These are phyloP conservation scores for Silurus glanis DNA, from an alignment of 2,113 vertebrate species.

Conservation along the genomic window DNA sequence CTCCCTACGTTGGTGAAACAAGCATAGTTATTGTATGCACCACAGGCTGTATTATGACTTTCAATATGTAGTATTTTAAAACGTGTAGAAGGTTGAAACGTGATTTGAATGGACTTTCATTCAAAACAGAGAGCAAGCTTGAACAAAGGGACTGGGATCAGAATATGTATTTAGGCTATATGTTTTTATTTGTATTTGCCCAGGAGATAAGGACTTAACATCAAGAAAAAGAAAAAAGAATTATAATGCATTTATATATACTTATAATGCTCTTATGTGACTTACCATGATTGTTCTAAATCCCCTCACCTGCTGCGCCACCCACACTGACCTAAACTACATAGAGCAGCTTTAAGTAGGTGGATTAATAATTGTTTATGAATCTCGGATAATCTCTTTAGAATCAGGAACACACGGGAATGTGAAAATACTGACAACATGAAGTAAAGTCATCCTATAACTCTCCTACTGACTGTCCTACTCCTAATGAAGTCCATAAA, in stretches of 20 bases:
- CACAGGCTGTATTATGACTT: not conserved
- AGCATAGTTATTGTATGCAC: not conserved
- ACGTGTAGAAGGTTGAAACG: not conserved
- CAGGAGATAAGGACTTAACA: not conserved
- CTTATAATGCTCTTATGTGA: not conserved
- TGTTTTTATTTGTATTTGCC: not conserved
- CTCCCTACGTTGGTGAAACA: not conserved
- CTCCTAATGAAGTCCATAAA: not conserved
- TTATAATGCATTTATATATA: not conserved
- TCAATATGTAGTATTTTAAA: not conserved
- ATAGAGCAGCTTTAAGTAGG: not conserved
- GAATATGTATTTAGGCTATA: not conserved
- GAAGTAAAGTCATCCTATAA: not conserved
- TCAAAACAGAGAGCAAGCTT: not conserved
- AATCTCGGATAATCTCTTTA: not conserved
- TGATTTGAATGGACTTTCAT: not conserved
- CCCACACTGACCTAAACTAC: not conserved
- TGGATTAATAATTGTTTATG: not conserved
- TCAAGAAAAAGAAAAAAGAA: not conserved
- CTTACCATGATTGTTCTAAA: not conserved
- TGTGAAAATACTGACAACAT: not conserved
- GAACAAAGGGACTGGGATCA: not conserved
- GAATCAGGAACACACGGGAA: not conserved
- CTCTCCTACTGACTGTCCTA: not conserved
- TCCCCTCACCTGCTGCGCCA: not conserved